Evolutionary conservation across 2,888 invertebrate genomes (phyloP), one percentile per base, ranked within the genome.

Genomic region (Gymnoscelis rufifasciata): DNA sequence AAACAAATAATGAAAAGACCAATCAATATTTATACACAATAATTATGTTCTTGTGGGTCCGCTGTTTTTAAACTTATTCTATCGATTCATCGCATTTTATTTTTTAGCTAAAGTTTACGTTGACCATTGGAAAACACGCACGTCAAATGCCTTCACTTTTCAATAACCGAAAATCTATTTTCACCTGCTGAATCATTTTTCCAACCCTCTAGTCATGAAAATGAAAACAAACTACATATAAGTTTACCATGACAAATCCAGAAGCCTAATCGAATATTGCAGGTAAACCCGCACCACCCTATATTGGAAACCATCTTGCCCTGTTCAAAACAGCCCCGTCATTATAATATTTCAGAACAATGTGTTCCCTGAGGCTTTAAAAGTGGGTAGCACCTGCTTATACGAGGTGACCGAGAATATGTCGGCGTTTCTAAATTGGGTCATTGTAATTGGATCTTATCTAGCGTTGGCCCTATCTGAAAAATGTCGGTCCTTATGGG

Each of bases 301-400:
- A 46, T 47, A 49, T 31, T 23, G 36, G 43, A 47, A 52, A 45
- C 47, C 57, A 60, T 68, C 64, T 61, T 56, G 55, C 59, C 58
- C 57, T 59, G 63, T 59, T 63, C 58, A 63, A 64, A 68, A 68
- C 56, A 59, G 54, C 57, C 50, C 49, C 55, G 48, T 62, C 63
- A 58, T 68, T 67, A 68, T 64, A 66, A 71, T 71, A 66, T 64
- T 65, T 68, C 61, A 61, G 60, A 60, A 65, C 65, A 72, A 65
- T 67, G 58, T 52, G 38, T 47, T 40, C 64, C 58, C 60, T 43
- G 39, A 55, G 51, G 52, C 51, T 49, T 54, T 52, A 51, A 48
- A 52, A 52, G 36, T 47, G 38, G 52, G 61, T 35, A 43, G 12
- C 43, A 47, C 45, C 52, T 46, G 50, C 45, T 33, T 60, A 44